phyloP scores from a whole-genome alignment of 2,888 invertebrate genomes.

The Lissocephala sabroskyi region DNA sequence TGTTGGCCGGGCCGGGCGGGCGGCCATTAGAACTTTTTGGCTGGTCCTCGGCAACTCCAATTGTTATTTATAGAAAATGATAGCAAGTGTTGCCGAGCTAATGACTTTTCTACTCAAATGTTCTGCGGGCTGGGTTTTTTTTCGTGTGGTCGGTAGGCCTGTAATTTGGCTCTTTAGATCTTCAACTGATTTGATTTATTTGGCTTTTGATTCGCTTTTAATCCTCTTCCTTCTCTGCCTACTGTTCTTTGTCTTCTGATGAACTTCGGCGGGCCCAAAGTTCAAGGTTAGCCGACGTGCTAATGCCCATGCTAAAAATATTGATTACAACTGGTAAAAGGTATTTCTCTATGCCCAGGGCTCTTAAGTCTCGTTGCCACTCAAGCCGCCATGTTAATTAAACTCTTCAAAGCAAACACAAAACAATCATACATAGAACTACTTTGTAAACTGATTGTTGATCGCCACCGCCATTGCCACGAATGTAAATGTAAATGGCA shows the following conservation, averaged over 20 bases:
- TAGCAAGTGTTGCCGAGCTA: constrained; percentile 57
- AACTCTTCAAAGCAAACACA: too few species aligned
- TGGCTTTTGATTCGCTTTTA: constrained; percentile 36
- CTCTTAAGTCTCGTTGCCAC: too few species aligned
- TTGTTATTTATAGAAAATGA: constrained; percentile 63
- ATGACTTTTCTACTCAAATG: constrained; percentile 33
- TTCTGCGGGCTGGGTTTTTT: background rate
- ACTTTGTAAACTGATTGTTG: too few species aligned
- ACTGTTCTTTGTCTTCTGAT: constrained; percentile 1
- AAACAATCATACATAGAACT: too few species aligned
- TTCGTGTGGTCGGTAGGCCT: constrained; percentile 1
- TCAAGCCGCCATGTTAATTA: too few species aligned
- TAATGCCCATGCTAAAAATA: constrained; percentile 40
- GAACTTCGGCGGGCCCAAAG: constrained; percentile 15
- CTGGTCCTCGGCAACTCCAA: constrained; percentile 27
- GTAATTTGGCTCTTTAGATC: constrained; percentile 19
- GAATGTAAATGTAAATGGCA: constrained; percentile 46
- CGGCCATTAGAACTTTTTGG: background rate
- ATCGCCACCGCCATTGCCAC: too few species aligned
- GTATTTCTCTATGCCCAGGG: constrained; percentile 1
- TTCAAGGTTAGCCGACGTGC: constrained; percentile 48
- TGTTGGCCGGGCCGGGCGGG: background rate
- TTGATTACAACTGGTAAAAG: constrained; percentile 39
- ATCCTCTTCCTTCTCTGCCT: constrained; percentile 12
- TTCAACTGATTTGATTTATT: constrained; percentile 45